These are phyloP conservation scores for Noturus placidus DNA, from an alignment of 2,113 vertebrate genomes.

Conservation along the genomic window DNA sequence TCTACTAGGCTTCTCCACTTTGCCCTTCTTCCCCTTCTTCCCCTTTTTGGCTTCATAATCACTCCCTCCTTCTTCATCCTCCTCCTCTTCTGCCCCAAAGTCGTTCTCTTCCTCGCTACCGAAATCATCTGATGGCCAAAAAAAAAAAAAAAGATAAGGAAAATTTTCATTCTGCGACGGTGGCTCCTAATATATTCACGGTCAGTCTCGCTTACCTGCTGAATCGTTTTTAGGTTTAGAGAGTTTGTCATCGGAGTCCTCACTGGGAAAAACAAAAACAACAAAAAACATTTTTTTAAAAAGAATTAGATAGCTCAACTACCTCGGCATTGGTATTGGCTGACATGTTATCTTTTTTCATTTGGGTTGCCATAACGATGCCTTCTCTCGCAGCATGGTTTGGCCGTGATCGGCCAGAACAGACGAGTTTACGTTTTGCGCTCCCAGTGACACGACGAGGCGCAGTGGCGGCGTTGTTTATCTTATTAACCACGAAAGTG, in stretches of 20 bases:
- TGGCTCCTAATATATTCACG: background rate
- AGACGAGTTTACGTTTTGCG: background rate
- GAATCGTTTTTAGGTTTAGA: conserved; percentile 95
- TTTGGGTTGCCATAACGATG: background rate
- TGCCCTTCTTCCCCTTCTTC: conserved; percentile 84
- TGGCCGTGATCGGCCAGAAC: background rate
- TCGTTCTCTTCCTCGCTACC: conserved; percentile 83
- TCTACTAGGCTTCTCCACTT: conserved; percentile 79
- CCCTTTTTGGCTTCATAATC: conserved; percentile 85
- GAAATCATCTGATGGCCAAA: conserved; percentile 77
- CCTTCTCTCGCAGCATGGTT: background rate
- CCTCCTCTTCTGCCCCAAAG: conserved; percentile 77
- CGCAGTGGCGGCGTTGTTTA: too few relatives aligned
- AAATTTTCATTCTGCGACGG: background rate
- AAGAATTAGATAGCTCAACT: background rate
- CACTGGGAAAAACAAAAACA: conserved; percentile 70
- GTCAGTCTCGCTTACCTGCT: conserved; percentile 76
- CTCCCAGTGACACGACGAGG: background rate
- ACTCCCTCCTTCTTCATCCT: conserved; percentile 81
- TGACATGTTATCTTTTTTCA: background rate
- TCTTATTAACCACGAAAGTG: background rate
- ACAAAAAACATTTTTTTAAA: background rate
- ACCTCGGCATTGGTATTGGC: background rate
- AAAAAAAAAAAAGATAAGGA: background rate
- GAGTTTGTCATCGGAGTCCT: conserved; percentile 96